Conservation (phyloP, 2,113 vertebrate genomes). For the Dunckerocampus dactyliophorus region DNA sequence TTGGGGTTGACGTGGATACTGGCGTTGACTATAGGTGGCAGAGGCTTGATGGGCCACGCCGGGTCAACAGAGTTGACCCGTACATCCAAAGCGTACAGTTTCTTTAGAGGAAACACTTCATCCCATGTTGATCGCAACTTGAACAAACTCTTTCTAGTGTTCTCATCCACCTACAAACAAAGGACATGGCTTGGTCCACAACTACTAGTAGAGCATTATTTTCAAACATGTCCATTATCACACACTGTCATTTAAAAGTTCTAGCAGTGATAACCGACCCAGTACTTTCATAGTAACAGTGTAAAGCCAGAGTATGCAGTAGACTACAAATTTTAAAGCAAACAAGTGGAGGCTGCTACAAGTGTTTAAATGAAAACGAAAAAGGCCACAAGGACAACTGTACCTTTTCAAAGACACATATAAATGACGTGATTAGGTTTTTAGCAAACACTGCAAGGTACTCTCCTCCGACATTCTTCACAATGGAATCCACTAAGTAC, state of each 20-base stretch:
- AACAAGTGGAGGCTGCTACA: constrained; percentile 33
- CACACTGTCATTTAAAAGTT: neutral
- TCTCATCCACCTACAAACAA: constrained; percentile 97
- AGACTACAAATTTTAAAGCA: constrained; percentile 33
- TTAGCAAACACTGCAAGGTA: constrained; percentile 99
- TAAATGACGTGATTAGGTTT: constrained; percentile 99
- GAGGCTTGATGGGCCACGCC: constrained; percentile 96
- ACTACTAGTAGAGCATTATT: constrained; percentile 1
- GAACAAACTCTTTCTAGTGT: constrained; percentile 98
- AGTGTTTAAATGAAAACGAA: constrained; percentile 11
- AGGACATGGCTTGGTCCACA: constrained; percentile 79
- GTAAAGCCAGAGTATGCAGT: constrained; percentile 30
- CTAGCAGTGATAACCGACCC: neutral
- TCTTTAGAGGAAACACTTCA: constrained; percentile 96
- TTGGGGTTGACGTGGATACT: constrained; percentile 99
- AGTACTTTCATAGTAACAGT: constrained; percentile 23
- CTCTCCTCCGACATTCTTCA: constrained; percentile 99
- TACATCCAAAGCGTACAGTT: constrained; percentile 92
- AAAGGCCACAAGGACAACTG: constrained; percentile 64
- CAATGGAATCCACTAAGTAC: constrained; percentile 99
- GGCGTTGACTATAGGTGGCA: constrained; percentile 91
- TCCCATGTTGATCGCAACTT: constrained; percentile 99
- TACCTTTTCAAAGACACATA: constrained; percentile 99
- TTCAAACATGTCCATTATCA: neutral
- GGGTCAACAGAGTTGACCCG: constrained; percentile 94